Conservation (phyloP, 2,888 invertebrate genomes). For the Hydroisotoma schaefferi region DNA sequence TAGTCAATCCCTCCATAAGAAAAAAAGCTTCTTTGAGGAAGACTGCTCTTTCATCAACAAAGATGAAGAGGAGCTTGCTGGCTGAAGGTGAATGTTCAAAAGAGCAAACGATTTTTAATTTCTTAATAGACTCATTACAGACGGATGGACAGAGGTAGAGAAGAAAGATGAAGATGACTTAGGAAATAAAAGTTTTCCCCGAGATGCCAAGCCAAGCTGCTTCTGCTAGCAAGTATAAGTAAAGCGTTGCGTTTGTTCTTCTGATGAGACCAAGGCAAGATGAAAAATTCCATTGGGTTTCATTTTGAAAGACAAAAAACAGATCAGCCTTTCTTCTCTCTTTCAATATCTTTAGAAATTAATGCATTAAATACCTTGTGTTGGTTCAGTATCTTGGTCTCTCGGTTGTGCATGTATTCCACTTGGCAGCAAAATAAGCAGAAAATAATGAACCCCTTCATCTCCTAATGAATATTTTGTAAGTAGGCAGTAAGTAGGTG, state of each 20-base stretch:
- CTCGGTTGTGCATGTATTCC: not conserved
- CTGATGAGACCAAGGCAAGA: no score
- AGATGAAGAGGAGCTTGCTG: not conserved
- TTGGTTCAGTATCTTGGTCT: no score
- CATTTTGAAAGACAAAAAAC: slow-evolving; percentile 9
- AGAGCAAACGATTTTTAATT: slow-evolving; percentile 40
- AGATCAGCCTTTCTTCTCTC: slow-evolving; percentile 4
- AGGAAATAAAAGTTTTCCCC: slow-evolving; percentile 6
- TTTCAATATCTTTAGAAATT: slow-evolving; percentile 6
- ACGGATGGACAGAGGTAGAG: not conserved
- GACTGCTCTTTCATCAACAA: not conserved
- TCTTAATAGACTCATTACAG: slow-evolving; percentile 41
- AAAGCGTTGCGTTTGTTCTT: not conserved
- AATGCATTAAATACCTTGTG: slow-evolving; percentile 12
- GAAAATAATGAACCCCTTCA: not conserved
- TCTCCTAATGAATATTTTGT: not conserved
- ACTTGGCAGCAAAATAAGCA: not conserved
- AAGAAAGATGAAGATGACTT: not conserved
- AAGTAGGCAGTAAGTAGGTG: not conserved
- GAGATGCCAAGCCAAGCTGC: no score
- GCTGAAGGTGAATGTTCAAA: slow-evolving; percentile 16
- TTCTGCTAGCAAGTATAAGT: no score
- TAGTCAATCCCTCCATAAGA: no score
- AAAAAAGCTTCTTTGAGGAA: no score
- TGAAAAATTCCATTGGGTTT: slow-evolving; percentile 14